These are phyloP conservation scores for Channa striata DNA, from an alignment of 2,797 vertebrate species.

Conservation along the genomic window DNA sequence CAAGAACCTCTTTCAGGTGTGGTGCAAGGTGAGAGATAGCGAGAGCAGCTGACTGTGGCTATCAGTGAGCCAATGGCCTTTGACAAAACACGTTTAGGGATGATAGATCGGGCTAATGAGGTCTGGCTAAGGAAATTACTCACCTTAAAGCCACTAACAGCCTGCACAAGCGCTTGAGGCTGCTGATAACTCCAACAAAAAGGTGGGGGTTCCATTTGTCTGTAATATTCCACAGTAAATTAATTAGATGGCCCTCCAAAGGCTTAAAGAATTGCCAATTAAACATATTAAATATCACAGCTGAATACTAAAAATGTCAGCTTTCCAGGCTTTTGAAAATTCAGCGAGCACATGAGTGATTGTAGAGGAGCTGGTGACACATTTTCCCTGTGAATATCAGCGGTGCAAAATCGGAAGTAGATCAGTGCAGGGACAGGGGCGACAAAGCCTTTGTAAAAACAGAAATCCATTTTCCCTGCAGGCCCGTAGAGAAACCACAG, in stretches of 20 bases:
- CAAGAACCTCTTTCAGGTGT: conserved; percentile 22
- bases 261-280: conserved; percentile 43
- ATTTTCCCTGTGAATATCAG: conserved; percentile 24
- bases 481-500: conserved; percentile 4
- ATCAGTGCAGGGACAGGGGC: neutral
- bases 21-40: conserved; percentile 34
- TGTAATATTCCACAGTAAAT: conserved; percentile 51
- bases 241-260: conserved; percentile 28
- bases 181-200: conserved; percentile 38
- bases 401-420: neutral
- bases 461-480: conserved; percentile 3
- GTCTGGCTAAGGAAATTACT: conserved; percentile 55
- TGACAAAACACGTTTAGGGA: conserved; percentile 64
- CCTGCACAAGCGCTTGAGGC: conserved; percentile 33
- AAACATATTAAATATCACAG: conserved; percentile 47
- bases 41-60: conserved; percentile 43
- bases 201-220: conserved; percentile 25
- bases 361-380: conserved; percentile 1
- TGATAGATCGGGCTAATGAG: conserved; percentile 69
- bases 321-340: conserved; percentile 17
- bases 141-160: conserved; percentile 59
- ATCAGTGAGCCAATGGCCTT: conserved; percentile 63
- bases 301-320: conserved; percentile 49
- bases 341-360: neutral
- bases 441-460: conserved; percentile 7